Conservation (phyloP, 1,140 invertebrate species). For the Drosophila fuyamai region DNA sequence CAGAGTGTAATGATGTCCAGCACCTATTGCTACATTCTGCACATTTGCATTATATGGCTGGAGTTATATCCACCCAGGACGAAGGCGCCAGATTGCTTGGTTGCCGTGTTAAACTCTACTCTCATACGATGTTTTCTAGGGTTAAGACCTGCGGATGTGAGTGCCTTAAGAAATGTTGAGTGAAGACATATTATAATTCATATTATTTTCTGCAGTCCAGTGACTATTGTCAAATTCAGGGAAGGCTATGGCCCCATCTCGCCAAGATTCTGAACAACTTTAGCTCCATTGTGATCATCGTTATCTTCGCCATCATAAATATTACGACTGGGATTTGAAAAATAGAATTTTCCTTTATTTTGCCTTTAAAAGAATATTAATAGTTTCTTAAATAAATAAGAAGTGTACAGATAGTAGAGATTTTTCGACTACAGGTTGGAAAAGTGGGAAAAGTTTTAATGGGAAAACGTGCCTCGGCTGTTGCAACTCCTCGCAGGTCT, state of each 20-base stretch:
- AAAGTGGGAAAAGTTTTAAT: constrained; percentile 8
- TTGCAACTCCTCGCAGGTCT: constrained; percentile 29
- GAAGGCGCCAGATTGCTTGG: constrained; percentile 38
- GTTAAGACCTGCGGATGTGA: constrained; percentile 63
- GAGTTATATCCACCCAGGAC: constrained; percentile 67
- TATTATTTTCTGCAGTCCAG: constrained; percentile 35
- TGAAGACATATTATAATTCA: no score
- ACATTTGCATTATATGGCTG: constrained; percentile 70
- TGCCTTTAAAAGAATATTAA: constrained; percentile 40
- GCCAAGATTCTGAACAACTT: constrained; percentile 69
- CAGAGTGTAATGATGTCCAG: constrained; percentile 56
- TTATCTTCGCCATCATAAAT: constrained; percentile 36
- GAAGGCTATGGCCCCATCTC: constrained; percentile 72
- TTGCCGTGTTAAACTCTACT: constrained; percentile 48
- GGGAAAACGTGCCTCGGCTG: constrained; percentile 59
- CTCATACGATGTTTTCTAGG: constrained; percentile 57
- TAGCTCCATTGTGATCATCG: constrained; percentile 51
- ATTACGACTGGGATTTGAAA: constrained; percentile 52
- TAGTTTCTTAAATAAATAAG: constrained; percentile 74
- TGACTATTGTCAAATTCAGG: constrained; percentile 53
- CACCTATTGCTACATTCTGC: constrained; percentile 71
- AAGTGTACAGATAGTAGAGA: constrained; percentile 34
- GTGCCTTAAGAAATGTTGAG: background rate
- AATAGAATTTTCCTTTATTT: constrained; percentile 70
- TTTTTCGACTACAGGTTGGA: constrained; percentile 31